Base-by-base conservation (phyloP, 2,113 vertebrate genomes). In the Lophura nycthemera region DNA sequence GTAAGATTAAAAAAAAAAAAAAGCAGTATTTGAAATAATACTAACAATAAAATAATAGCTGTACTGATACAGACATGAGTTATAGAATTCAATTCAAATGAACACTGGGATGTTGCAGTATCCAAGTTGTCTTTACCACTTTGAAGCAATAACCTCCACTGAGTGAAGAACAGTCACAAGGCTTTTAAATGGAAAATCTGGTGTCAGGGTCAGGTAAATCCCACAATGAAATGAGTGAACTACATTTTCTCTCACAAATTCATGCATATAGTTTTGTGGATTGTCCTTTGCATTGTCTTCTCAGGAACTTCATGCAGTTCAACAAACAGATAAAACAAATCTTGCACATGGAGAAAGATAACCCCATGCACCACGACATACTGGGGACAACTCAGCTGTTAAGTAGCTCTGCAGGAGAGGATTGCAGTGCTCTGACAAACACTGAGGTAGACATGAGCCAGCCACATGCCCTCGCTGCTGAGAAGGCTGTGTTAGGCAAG, bases 71-170 rank as follows among this genome's bases (percentile, higher is more conserved):
- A 34, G 70, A 60, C 42, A 61, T 24, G 18, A 88, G 38, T 25
- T 56, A 54, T 0, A 1, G 42, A 65, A 79, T 3, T 0, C 0
- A 84, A 40, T 11, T 48, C 20, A 75, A 82, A 65, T 8, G 7
- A 61, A 85, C 20, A 13, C 0, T 1, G 2, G 20, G 64, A 69
- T 30, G 45, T 15, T 11, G 48, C 63, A 73, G 40, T 59, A 20
- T 11, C 22, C 36, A 83, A 19, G 42, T 0, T 65, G 16, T 21
- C 59, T 38, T 22, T 3, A 5, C 4, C 3, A 61, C 24, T 89
- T 54, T 22, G 36, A 79, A 40, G n/a, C 29, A 52, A 18, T 20
- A 79, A 72, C 8, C 8, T 59, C 75, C 27, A 66, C 20, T 27
- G 34, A 50, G n/a, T 7, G 42, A 74, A 70, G 19, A 66, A 86